These are phyloP conservation scores for Archegozetes longisetosus DNA, from an alignment of 1,140 invertebrate species.

Conservation along the genomic window DNA sequence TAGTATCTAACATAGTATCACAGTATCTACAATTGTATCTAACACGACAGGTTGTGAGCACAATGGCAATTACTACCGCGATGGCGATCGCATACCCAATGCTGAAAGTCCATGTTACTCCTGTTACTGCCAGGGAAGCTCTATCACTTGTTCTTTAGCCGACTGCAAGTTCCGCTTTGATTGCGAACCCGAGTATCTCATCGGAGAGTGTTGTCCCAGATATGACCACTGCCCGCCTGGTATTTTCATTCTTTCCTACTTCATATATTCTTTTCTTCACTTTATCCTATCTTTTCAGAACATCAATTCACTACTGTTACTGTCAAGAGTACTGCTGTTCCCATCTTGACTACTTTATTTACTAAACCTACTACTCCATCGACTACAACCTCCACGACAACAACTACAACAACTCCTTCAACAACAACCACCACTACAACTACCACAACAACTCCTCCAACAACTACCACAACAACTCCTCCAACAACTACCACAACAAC, in stretches of 20 bases:
- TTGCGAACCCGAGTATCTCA: conserved; percentile 46
- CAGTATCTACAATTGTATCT: background rate
- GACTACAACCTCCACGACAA: conserved; percentile 2
- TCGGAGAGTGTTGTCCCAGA: conserved; percentile 54
- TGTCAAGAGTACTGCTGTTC: conserved; percentile 7
- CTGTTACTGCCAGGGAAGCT: conserved; percentile 45
- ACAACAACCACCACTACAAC: background rate
- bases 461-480: background rate
- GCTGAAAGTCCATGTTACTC: conserved; percentile 48
- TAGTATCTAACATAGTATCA: too few relatives aligned
- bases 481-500: background rate
- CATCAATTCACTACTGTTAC: background rate
- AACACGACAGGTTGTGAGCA: conserved; percentile 49
- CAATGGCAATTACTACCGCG: conserved; percentile 50
- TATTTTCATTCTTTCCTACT: background rate
- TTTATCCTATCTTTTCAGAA: background rate
- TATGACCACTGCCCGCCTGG: conserved; percentile 53
- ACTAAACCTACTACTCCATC: background rate
- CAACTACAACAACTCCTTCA: background rate
- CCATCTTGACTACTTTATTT: background rate
- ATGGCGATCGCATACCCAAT: conserved; percentile 48
- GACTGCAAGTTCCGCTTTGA: conserved; percentile 54
- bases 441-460: background rate
- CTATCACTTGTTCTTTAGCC: conserved; percentile 49
- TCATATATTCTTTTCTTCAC: background rate